Conservation (phyloP, 2,888 invertebrate genomes). For the Glaucopsyche alexis region DNA sequence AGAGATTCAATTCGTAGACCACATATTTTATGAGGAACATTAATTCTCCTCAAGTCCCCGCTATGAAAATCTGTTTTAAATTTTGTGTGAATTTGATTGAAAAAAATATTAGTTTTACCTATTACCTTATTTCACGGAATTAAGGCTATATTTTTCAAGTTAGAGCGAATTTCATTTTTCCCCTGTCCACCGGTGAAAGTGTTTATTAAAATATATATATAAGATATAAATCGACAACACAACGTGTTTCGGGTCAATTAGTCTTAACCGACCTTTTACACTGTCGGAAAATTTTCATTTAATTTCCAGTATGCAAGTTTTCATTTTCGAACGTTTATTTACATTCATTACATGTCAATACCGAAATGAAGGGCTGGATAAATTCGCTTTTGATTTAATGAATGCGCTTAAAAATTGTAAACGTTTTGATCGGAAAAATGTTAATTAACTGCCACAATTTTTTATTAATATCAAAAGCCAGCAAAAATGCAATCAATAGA, state of each 20-base stretch:
- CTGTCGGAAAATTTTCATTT: slow-evolving; percentile 7
- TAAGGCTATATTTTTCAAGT: not conserved
- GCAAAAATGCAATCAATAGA: too few species aligned
- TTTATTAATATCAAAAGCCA: not conserved
- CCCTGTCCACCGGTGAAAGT: not conserved
- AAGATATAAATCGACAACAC: not conserved
- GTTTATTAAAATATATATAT: slow-evolving; percentile 2
- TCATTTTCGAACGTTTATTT: not conserved
- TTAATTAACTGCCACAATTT: not conserved
- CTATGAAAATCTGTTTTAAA: too few species aligned
- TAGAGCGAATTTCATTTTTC: not conserved
- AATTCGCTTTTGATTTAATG: not conserved
- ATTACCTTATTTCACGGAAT: not conserved
- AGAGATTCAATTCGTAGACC: not conserved
- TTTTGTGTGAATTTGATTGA: not conserved
- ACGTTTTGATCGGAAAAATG: not conserved
- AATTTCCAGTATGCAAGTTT: not conserved
- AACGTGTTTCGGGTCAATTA: slow-evolving; percentile 9
- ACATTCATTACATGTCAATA: slow-evolving; percentile 13
- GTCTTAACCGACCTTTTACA: slow-evolving; percentile 3
- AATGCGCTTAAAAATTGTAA: not conserved
- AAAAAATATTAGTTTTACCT: not conserved
- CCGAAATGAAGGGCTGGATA: not conserved
- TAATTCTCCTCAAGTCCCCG: too few species aligned
- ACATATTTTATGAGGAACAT: too few species aligned